Percentiles rank a stretch among this genome's conserved stretches.
Conservation (phyloP, 2,113 vertebrate genomes). For the Callipepla squamata region DNA sequence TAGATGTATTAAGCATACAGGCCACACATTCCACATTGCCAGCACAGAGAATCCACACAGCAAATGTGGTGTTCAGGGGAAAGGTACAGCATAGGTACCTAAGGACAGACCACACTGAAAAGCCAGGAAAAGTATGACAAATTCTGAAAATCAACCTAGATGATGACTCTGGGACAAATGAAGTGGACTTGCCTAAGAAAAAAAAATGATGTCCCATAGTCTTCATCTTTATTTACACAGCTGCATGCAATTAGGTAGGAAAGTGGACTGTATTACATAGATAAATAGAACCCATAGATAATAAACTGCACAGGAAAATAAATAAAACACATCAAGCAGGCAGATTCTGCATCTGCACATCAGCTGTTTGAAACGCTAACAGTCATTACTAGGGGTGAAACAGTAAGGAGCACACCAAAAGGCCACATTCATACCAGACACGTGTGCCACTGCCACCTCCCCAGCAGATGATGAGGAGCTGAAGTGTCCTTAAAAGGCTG, state of each 20-base stretch:
- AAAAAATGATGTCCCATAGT: not conserved
- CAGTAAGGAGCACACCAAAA: accelerated
- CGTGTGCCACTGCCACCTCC: not conserved
- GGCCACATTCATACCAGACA: not conserved
- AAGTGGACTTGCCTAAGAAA: not conserved
- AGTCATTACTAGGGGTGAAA: not conserved
- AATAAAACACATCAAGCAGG: not conserved
- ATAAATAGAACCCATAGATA: not conserved
- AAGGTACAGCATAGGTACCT: not conserved
- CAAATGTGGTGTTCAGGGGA: not conserved
- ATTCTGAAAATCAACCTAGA: not conserved
- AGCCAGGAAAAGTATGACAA: not conserved
- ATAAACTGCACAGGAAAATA: not conserved
- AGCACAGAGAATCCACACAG: not conserved
- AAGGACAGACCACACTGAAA: not conserved
- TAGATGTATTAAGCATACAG: not conserved
- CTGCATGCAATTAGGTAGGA: not conserved
- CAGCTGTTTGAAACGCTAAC: not conserved
- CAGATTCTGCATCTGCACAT: not conserved
- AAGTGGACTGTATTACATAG: not conserved
- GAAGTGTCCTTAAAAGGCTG: not conserved
- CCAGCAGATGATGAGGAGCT: accelerated
- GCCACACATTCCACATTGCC: not conserved
- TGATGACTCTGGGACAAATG: not conserved
- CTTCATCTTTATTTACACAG: not conserved